These are phyloP conservation scores for Theonella swinhoei DNA, from an alignment of 37 sponge, comb jelly and placozoan genomes.

Conservation along the genomic window DNA sequence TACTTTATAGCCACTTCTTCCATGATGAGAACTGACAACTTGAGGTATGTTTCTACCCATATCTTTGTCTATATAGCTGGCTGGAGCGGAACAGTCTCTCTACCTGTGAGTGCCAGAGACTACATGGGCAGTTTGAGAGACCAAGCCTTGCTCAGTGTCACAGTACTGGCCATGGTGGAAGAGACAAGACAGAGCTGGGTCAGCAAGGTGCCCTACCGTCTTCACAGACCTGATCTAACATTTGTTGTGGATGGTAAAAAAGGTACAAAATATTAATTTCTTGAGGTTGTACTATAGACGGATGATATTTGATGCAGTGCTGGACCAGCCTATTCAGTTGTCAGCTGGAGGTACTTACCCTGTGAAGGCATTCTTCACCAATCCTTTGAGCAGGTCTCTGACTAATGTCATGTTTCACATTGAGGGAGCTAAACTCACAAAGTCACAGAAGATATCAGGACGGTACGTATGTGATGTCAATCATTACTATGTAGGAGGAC, in stretches of 20 bases:
- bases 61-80: too few relatives aligned
- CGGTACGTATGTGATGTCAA: constrained; percentile 2
- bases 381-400: constrained; percentile 41
- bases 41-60: too few relatives aligned
- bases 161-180: constrained; percentile 28
- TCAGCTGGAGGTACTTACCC: constrained; percentile 6
- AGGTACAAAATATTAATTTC: not conserved
- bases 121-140: constrained; percentile 27
- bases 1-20: not conserved
- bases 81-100: not conserved
- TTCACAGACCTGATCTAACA: constrained; percentile 9
- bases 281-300: not conserved
- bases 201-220: constrained; percentile 9
- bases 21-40: too few relatives aligned
- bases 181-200: constrained; percentile 40
- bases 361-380: constrained; percentile 33
- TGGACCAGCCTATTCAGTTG: not conserved
- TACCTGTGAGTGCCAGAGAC: not conserved
- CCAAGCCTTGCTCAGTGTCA: constrained; percentile 36
- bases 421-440: constrained; percentile 53
- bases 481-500: not conserved
- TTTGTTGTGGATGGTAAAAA: constrained; percentile 17
- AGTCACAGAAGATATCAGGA: not conserved
- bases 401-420: constrained; percentile 40
- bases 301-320: not conserved